Base-by-base conservation (phyloP, 2,888 invertebrate species). In the Lasioglossum vierecki region DNA sequence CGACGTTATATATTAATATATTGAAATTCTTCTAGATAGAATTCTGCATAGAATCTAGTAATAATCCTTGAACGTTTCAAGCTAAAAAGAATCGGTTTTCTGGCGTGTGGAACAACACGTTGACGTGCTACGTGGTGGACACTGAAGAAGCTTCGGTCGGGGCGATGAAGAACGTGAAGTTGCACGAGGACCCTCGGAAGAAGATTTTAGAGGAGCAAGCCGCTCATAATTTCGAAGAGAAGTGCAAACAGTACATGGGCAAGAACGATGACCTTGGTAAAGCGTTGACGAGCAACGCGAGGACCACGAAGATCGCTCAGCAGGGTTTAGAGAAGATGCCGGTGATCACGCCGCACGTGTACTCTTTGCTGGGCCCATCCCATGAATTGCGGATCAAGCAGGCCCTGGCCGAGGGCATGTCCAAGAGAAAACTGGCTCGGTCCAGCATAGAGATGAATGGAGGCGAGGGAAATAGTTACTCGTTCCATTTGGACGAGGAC, bases 91-190 rank as follows among this genome's bases (percentile, higher is more conserved):
- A 84, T n/a, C 85, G 71, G 30, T 86, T 89, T 18, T 86, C 85
- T 41, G 92, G 91, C 39, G 84, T 88, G 4, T 92, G 92, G 92
- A 92, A 92, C 85, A 90, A 86, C 75, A 26, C 85, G 26, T 82
- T 92, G 57, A 91, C 92, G 2, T 91, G 92, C 77, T 92, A 92
- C 86, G 91, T 92, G n/a, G 70, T 92, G 30, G 87, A 90, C 4
- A 79, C 86, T 57, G 77, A 81, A 26, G 60, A 76, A 0, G 76
- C 85, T 39, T 46, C 72, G 11, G 76, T 66, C 30, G 68, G n/a
- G 11, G n/a, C 26, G n/a, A 41, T 72, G 22, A 30, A 49, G 6
- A 70, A 88, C 44, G 22, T 82, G 39, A 88, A 88, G 39, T 78
- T 87, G 3, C 87, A 83, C 35, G 86, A 84, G 26, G 86, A 88